Base-by-base conservation (phyloP, 2,888 invertebrate genomes). In the Spisula solida region DNA sequence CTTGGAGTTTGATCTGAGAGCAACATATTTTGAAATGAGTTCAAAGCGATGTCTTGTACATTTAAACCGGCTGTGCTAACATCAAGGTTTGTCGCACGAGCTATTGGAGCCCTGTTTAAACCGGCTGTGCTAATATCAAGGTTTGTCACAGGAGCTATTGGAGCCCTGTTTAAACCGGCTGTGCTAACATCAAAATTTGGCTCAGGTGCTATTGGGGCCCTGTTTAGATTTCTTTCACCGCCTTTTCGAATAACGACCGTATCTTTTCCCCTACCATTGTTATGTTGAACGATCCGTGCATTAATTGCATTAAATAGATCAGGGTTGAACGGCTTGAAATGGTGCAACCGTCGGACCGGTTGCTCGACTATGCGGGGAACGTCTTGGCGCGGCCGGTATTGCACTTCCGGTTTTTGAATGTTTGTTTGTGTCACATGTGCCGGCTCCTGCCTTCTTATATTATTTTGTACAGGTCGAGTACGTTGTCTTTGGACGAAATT, bases 311-410 rank as follows among this genome's bases (percentile, higher is more conserved):
- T 66, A 34, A 82, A 47, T 0, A 48, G 5, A 47, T 70, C 14
- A 48, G 29, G 70, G 2, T 6, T 25, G n/a, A 18, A 82, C 25
- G 82, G 82, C 66, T 82, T 82, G 25, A 82, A 70, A 47, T 82
- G 82, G 34, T 34, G n/a, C 6, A 70, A n/a, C n/a, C 12, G 6
- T 0, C 41, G n/a, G 34, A n/a, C 25, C 34, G 47, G 70, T 70
- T n/a, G 47, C 14, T 18, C 75, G 34, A 34, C 34, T 75, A 31
- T 34, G 12, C 31, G 1, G 5, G 34, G 31, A 1, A 12, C 4
- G 16, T 34, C 75, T 14, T 18, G 75, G 18, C 75, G 75, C 75
- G 14, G 25, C n/a, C 60, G n/a, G 6, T n/a, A 25, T 66, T n/a
- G 60, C 25, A 66, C 60, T 20, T 10, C 31, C 78, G 78, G 78